A percentile compares a stretch with the other conserved stretches of the same genome.
These are phyloP conservation scores for Mesorhabditis belari DNA, from an alignment of 2,888 invertebrate genomes.

Conservation along the genomic window DNA sequence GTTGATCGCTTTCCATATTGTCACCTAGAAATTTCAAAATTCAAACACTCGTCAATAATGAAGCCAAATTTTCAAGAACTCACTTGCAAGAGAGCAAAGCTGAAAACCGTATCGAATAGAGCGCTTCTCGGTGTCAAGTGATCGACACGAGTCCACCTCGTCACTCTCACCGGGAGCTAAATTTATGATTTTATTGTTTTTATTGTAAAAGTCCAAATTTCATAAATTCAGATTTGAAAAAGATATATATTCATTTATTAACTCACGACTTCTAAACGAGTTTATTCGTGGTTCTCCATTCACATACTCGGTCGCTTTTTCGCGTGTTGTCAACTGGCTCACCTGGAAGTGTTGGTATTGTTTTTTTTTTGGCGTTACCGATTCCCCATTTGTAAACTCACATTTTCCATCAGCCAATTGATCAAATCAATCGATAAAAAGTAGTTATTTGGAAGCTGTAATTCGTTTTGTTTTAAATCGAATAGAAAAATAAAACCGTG, in stretches of 20 bases:
- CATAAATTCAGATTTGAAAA: too few relatives aligned
- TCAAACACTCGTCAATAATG: background rate
- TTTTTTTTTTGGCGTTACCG: too few relatives aligned
- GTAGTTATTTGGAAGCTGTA: background rate
- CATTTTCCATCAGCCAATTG: slow-evolving; percentile 23
- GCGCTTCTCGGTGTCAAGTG: slow-evolving; percentile 5
- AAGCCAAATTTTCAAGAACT: background rate
- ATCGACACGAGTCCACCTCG: background rate
- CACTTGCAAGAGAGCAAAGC: slow-evolving; percentile 62
- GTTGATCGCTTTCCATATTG: background rate
- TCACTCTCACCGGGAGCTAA: background rate
- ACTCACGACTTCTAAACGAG: background rate
- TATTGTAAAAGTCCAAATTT: too few relatives aligned
- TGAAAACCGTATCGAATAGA: slow-evolving; percentile 83
- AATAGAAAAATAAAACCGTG: too few relatives aligned
- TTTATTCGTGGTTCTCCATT: slow-evolving; percentile 13
- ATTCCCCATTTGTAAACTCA: too few relatives aligned
- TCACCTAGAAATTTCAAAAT: background rate
- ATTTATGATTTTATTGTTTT: too few relatives aligned
- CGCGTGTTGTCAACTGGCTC: slow-evolving; percentile 7
- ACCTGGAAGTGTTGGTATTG: too few relatives aligned
- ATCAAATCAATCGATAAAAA: slow-evolving; percentile 35
- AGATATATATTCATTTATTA: background rate
- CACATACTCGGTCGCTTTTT: slow-evolving; percentile 20
- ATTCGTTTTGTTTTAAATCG: too few relatives aligned